Conservation (phyloP, 2,797 vertebrate species). For the Poecilia gillii region DNA sequence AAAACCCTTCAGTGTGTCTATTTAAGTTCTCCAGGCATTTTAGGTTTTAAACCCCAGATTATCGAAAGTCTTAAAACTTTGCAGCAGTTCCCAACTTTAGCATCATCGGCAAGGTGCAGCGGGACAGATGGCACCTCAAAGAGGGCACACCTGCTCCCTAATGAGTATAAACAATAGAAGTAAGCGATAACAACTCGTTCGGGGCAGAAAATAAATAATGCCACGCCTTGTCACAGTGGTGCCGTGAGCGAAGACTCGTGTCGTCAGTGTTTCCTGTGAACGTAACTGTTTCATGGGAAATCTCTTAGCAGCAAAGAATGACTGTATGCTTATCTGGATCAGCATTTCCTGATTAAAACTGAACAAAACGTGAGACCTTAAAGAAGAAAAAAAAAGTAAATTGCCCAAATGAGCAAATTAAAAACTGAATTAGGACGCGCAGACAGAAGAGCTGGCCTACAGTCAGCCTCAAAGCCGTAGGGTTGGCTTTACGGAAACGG, state of each 20-base stretch:
- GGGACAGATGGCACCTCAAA: not conserved
- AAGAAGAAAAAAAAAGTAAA: not conserved
- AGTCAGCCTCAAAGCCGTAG: conserved; percentile 69
- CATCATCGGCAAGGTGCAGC: not conserved
- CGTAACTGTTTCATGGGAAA: not conserved
- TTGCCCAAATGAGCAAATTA: conserved; percentile 2
- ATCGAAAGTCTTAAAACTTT: not conserved
- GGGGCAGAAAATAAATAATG: not conserved
- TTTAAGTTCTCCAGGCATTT: not conserved
- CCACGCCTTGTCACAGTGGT: not conserved
- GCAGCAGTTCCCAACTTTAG: not conserved
- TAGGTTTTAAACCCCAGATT: not conserved
- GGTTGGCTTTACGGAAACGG: conserved; percentile 74
- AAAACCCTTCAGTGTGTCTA: not conserved
- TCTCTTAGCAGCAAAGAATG: not conserved
- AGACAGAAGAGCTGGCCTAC: conserved; percentile 25
- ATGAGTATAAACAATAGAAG: not conserved
- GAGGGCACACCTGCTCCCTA: not conserved
- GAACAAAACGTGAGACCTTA: not conserved
- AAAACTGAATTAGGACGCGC: not conserved
- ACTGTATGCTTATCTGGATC: not conserved
- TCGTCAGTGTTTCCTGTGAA: not conserved
- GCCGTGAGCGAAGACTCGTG: not conserved
- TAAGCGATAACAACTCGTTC: not conserved
- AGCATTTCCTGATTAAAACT: not conserved